phyloP scores from a whole-genome alignment of 1,140 invertebrate species.

The Drosophila pallidifrons region DNA sequence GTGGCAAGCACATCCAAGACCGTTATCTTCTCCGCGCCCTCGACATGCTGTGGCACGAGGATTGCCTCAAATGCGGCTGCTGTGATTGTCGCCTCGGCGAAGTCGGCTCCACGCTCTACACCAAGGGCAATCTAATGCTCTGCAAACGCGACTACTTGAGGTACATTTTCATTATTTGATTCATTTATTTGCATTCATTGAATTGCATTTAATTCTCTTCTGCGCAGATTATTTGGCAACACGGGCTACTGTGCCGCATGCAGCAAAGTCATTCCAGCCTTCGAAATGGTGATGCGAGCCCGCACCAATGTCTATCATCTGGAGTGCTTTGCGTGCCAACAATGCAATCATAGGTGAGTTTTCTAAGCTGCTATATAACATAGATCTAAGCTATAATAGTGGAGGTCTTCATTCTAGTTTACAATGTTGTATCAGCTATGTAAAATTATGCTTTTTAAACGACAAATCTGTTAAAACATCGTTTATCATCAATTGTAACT shows the following conservation, averaged over 20 bases:
- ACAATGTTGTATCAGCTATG: too few species aligned
- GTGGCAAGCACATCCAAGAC: slow-evolving; percentile 94
- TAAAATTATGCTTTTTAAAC: too few species aligned
- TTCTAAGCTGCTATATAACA: neutral
- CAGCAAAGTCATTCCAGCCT: slow-evolving; percentile 98
- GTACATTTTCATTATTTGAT: slow-evolving; percentile 84
- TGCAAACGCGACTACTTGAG: slow-evolving; percentile 99
- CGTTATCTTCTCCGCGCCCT: slow-evolving; percentile 93
- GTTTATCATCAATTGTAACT: too few species aligned
- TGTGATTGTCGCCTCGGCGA: slow-evolving; percentile 98
- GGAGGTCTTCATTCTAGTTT: too few species aligned
- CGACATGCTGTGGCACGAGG: slow-evolving; percentile 98
- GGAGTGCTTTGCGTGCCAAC: slow-evolving; percentile 99
- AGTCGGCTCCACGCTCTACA: slow-evolving; percentile 98
- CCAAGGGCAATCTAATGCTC: slow-evolving; percentile 98
- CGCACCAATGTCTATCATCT: slow-evolving; percentile 98
- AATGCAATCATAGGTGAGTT: slow-evolving; percentile 97
- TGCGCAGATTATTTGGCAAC: slow-evolving; percentile 91
- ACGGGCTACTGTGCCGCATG: slow-evolving; percentile 97
- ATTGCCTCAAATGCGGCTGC: slow-evolving; percentile 98
- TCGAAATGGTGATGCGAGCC: slow-evolving; percentile 99
- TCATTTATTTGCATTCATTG: neutral
- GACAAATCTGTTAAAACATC: too few species aligned
- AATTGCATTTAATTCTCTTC: slow-evolving; percentile 20
- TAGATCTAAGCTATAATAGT: too few species aligned